A percentile compares a stretch with the other conserved stretches of the same genome.
These are phyloP conservation scores for Anser brachyrhynchus DNA, from an alignment of 2,113 vertebrate genomes.

Conservation along the genomic window DNA sequence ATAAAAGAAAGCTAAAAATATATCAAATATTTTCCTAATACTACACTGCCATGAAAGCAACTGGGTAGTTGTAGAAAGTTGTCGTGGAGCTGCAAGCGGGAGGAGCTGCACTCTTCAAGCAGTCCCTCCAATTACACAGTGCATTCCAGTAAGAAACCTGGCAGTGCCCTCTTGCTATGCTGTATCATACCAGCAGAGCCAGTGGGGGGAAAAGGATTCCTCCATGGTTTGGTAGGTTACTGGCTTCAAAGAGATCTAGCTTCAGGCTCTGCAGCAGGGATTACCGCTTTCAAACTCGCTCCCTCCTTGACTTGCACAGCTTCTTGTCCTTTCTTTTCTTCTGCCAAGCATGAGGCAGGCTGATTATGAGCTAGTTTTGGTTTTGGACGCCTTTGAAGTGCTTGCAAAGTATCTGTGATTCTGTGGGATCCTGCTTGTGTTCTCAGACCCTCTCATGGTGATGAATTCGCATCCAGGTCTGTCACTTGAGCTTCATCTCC, in stretches of 20 bases:
- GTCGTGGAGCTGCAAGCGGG: background rate
- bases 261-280: background rate
- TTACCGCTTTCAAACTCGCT: background rate
- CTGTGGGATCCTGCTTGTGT: background rate
- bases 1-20: conserved; percentile 68
- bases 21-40: conserved; percentile 55
- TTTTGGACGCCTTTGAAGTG: background rate
- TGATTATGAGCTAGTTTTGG: background rate
- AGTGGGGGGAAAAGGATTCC: background rate
- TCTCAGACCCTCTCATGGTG: background rate
- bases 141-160: conserved; percentile 11
- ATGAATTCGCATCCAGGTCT: background rate
- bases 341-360: background rate
- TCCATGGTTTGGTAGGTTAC: background rate
- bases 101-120: background rate
- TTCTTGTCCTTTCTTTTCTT: background rate
- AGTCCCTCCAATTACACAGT: background rate
- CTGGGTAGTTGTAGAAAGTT: background rate
- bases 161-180: rapidly evolving
- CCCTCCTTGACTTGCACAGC: background rate
- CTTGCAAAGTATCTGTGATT: background rate
- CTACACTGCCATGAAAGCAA: background rate
- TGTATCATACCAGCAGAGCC: background rate
- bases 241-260: conserved; percentile 22
- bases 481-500: background rate